Percentiles rank a stretch among this genome's conserved stretches.
phyloP scores from a whole-genome alignment of 2,888 invertebrate species.

The Pammene fasciana region DNA sequence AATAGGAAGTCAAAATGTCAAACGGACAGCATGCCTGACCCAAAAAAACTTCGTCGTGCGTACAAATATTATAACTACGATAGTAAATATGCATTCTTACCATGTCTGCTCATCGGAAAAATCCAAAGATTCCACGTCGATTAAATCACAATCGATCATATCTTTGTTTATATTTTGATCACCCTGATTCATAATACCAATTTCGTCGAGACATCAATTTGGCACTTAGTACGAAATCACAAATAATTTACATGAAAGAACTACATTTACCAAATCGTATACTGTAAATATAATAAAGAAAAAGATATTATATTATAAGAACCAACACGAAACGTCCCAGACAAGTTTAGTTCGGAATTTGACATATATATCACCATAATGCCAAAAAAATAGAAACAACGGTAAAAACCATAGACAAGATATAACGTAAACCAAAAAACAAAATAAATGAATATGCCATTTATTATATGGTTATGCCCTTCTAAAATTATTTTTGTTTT shows the following conservation, averaged over 20 bases:
- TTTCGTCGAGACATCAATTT: conserved; percentile 76
- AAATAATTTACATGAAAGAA: conserved; percentile 66
- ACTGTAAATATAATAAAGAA: conserved; percentile 71
- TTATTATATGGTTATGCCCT: too few species aligned
- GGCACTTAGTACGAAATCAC: conserved; percentile 76
- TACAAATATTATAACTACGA: conserved; percentile 19
- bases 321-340: conserved; percentile 73
- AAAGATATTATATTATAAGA: conserved; percentile 64
- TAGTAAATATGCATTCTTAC: conserved; percentile 62
- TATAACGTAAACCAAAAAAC: neutral
- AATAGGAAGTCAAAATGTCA: conserved; percentile 53
- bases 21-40: conserved; percentile 49
- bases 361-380: conserved; percentile 71
- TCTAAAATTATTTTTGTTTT: too few species aligned
- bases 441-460: neutral
- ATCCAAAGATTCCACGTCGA: conserved; percentile 83
- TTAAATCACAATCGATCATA: conserved; percentile 81
- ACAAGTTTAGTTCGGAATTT: conserved; percentile 79
- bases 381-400: conserved; percentile 67
- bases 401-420: conserved; percentile 65
- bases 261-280: conserved; percentile 70
- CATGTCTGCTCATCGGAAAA: conserved; percentile 84
- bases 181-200: conserved; percentile 76
- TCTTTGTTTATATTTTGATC: conserved; percentile 83
- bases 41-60: conserved; percentile 44